Evolutionary conservation across 2,888 invertebrate species (phyloP), one percentile per base, ranked within the genome.

Genomic region (Petrolisthes cinctipes): DNA sequence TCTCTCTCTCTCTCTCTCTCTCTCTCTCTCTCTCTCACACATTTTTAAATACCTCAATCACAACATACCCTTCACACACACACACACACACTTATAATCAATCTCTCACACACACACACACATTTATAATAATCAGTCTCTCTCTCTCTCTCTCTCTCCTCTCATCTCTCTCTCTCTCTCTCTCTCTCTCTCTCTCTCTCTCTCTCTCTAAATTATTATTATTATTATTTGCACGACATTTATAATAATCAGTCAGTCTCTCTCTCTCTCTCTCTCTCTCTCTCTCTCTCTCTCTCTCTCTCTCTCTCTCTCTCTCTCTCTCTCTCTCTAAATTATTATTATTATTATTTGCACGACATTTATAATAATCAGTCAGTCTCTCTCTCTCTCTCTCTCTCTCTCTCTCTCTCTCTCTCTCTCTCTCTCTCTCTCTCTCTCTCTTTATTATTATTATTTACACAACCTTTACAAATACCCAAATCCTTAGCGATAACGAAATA

Each of bases 171-270:
- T 61, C 61, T 61, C 61, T 61, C 61, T 61, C 61, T 61, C 61
- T 61, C 61, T 61, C 61, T 61, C 61, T 61, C 61, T 61, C 61
- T 61, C 61, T 61, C 61, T n/a, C n/a, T n/a, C n/a, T n/a, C n/a
- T n/a, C n/a, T n/a, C n/a, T n/a, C n/a, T n/a, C n/a, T n/a, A n/a
- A 9, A 7, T 61, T 14, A 9, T 14, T 61, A 7, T 61, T 14
- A 9, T 14, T 61, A 7, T 61, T 14, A 9, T 14, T 61, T 14
- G 7, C 61, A 9, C 61, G 7, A 7, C 14, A 7, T 61, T 14
- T 61, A 7, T 61, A 7, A 9, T 14, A 9, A 7, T 61, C 61
- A 9, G 9, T 61, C 61, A 9, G 9, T 61, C 61, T 61, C 61
- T 61, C 61, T 61, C 61, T 61, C 61, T 61, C 61, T 61, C 61